Base-by-base conservation (phyloP, 2,797 vertebrate genomes). In the Neomorphus geoffroyi region DNA sequence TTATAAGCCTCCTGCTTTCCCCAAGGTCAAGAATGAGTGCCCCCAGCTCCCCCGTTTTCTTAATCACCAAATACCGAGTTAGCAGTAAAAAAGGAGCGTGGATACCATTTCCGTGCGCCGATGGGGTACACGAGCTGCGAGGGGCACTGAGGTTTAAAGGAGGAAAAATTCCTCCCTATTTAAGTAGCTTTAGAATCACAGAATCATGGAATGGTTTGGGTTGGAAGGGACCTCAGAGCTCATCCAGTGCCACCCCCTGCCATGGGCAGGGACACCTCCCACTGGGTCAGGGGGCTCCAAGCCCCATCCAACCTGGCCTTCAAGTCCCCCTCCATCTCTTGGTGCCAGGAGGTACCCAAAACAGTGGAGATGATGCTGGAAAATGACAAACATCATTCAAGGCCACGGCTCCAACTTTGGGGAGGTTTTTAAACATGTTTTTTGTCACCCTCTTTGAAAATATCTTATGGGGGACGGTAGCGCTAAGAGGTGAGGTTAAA, bases 1-100 rank as follows among this genome's bases (percentile, higher is more conserved):
- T 94, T 95, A 92, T 69, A 93, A 94, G 86, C 80, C 89, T 84
- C 58, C 82, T 94, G 94, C 83, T 86, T 72, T 75, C 82, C 80
- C 78, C 62, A 10, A 94, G 95, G 92, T 86, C 94, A 80, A 15
- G 43, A 91, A 50, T 24, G 60, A 91, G 51, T 48, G 78, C 35
- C 86, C 94, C 79, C 86, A 81, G 70, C 72, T 94, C 79, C 86
- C 90, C 48, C 0, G 0, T 88, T 91, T 90, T 58, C 62, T 91
- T 93, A 82, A 95, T 86, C 78, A 70, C 89, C 84, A 27, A 88
- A 85, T 13, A 66, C 74, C 1, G 19, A 80, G 58, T 0, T 11
- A 91, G 87, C 70, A 84, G 92, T 91, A 91, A 90, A 84, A 86
- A 53, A 43, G 70, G 73, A 91, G 84, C 8, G 56, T 10, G 33